These are phyloP conservation scores for Peribatodes rhomboidaria DNA, from an alignment of 2,888 invertebrate genomes.

Conservation along the genomic window DNA sequence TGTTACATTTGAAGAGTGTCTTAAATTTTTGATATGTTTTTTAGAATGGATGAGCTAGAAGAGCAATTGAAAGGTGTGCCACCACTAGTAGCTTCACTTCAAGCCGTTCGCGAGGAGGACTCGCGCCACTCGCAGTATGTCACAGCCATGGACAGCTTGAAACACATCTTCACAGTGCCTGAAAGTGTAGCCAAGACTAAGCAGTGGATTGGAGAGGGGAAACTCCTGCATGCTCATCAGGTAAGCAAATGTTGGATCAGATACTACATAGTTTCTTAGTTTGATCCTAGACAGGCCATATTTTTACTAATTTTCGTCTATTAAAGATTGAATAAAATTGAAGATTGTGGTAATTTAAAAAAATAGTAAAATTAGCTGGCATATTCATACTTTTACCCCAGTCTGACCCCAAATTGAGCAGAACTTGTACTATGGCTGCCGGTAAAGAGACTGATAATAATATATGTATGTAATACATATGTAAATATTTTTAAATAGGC, in stretches of 20 bases:
- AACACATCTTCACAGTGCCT: slow-evolving; percentile 99
- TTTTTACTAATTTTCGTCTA: too few species aligned
- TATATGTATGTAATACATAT: too few species aligned
- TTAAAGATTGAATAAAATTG: too few species aligned
- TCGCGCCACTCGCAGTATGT: slow-evolving; percentile 98
- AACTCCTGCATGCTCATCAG: slow-evolving; percentile 97
- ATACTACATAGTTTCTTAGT: neutral
- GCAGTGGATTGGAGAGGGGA: slow-evolving; percentile 97
- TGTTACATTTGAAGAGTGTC: too few species aligned
- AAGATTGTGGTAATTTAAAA: too few species aligned
- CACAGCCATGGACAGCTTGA: slow-evolving; percentile 98
- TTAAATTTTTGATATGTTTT: neutral
- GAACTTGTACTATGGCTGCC: too few species aligned
- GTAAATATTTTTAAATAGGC: too few species aligned
- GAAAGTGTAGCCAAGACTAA: slow-evolving; percentile 98
- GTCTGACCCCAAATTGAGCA: too few species aligned
- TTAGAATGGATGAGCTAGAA: slow-evolving; percentile 92
- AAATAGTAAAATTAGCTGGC: too few species aligned
- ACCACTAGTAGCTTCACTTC: slow-evolving; percentile 92
- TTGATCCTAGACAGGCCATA: too few species aligned
- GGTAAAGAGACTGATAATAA: too few species aligned
- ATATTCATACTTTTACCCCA: too few species aligned
- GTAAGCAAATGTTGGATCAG: slow-evolving; percentile 57
- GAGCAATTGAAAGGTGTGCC: slow-evolving; percentile 92
- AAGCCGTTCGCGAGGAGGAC: slow-evolving; percentile 96